These are phyloP conservation scores for Drosophila rubida DNA, from an alignment of 2,888 invertebrate species.

Conservation along the genomic window DNA sequence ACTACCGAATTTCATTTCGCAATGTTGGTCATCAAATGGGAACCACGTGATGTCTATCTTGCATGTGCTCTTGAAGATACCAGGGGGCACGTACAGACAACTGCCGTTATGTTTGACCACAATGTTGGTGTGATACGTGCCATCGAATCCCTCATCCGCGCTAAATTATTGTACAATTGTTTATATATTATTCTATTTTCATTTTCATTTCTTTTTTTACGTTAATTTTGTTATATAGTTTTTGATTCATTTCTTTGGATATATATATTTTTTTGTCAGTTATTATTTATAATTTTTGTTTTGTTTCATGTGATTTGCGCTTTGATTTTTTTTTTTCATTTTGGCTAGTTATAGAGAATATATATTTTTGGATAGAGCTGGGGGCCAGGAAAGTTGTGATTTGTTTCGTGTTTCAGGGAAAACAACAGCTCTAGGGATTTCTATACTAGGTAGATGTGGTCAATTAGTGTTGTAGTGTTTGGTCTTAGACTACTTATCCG, in stretches of 20 bases:
- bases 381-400: conserved; percentile 37
- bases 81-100: conserved; percentile 99
- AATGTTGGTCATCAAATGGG: conserved; percentile 99
- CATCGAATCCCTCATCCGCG: conserved; percentile 99
- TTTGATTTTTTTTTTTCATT: conserved; percentile 42
- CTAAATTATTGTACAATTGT: conserved; percentile 87
- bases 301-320: conserved; percentile 63
- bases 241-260: conserved; percentile 39
- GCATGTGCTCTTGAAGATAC: conserved; percentile 99
- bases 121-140: conserved; percentile 99
- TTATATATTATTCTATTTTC: conserved; percentile 65
- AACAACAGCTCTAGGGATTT: conserved; percentile 18
- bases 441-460: conserved; percentile 24
- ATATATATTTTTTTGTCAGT: conserved; percentile 27
- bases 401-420: conserved; percentile 30
- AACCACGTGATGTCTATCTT: conserved; percentile 99
- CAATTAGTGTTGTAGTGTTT: conserved; percentile 23
- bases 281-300: conserved; percentile 30
- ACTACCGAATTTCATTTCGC: conserved; percentile 99
- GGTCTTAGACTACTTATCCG: conserved; percentile 10
- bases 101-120: conserved; percentile 99
- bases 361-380: conserved; percentile 20
- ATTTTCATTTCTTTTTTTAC: conserved; percentile 23
- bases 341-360: conserved; percentile 43
- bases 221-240: conserved; percentile 19